Evolutionary conservation across 2,113 vertebrate genomes (phyloP), one percentile per base, ranked within the genome.

Genomic region (Hippocampus zosterae): DNA sequence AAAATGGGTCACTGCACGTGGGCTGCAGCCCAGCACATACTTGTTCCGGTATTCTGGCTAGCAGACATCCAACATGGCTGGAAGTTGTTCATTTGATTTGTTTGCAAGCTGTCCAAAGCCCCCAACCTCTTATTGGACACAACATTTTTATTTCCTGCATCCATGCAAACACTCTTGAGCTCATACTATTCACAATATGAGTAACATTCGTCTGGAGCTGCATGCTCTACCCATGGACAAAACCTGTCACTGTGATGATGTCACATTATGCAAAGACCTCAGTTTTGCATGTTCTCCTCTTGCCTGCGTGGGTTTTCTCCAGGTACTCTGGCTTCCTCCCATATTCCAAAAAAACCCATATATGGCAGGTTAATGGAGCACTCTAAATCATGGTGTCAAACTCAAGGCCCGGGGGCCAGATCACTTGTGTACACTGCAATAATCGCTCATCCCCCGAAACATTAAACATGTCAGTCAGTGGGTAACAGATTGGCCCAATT

Each of bases 1-100:
- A 33, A 91, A 82, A 83, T 91, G 85, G 88, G 91, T 92, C 89
- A 88, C 19, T 55, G 80, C 75, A 79, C 81, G 74, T 78, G 82
- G 77, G 83, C 75, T 75, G 74, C 74, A 67, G 74, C 56, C 6
- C 59, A 61, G 75, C 72, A 78, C 63, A 60, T 42, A n/a, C 69
- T 65, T 78, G 67, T 72, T 76, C 84, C 81, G 69, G 71, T 11
- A 72, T 74, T 68, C 81, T 56, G 81, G 81, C 63, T 80, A 67
- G 15, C 1, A 25, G 18, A 8, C 48, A 27, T 65, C 16, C 60
- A 8, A 23, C 21, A 3, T 65, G n/a, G 13, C 3, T 5, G 57
- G 27, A 60, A 19, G 16, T 60, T 33, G 18, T n/a, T 55, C 8
- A 23, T 9, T 10, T 3, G 8, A 23, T 1, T 23, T 55, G 18